Base-by-base conservation (phyloP, 2,113 vertebrate species). In the Diglossa brunneiventris region DNA sequence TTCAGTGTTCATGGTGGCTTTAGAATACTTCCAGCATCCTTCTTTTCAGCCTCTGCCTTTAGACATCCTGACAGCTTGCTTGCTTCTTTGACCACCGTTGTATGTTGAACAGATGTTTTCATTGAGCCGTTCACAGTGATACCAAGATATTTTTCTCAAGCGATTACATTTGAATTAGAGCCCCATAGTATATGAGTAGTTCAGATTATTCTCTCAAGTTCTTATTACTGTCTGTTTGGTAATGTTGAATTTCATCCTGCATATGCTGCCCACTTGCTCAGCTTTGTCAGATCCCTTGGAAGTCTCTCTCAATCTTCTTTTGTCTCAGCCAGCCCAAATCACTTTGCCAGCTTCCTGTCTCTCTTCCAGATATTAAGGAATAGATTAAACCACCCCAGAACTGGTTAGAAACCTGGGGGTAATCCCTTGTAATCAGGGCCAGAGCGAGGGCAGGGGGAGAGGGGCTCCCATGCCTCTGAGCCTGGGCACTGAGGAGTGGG, bases 261-360 rank as follows among this genome's bases (percentile, higher is more conserved):
- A 44, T 89, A 70, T 24, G 86, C 93, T 96, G 94, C 83, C 90
- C 58, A 86, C 94, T 97, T 93, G 85, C 93, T 17, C 11, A 90
- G 93, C 90, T 94, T 93, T 94, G 73, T 96, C 77, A 89, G 95
- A 97, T 96, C 95, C 88, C 69, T 93, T 75, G 74, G 95, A 97
- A 96, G 89, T 95, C 90, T 94, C 64, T 92, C 49, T 83, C 95
- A 96, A 96, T 96, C 93, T 95, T 96, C 93, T 97, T 96, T 94
- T 81, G 86, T 92, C 92, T 93, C 76, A 73, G 94, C 66, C 80
- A 95, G 79, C 46, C 74, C 75, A 94, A 96, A 97, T 95, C 91
- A 94, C 92, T 95, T 94, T 68, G 76, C 90, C 89, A 92, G 88
- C 80, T 96, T 72, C 17, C 52, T 18, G 33, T 90, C 41, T 88